These are phyloP conservation scores for Stigmatopora argus DNA, from an alignment of 2,113 vertebrate genomes.

Conservation along the genomic window DNA sequence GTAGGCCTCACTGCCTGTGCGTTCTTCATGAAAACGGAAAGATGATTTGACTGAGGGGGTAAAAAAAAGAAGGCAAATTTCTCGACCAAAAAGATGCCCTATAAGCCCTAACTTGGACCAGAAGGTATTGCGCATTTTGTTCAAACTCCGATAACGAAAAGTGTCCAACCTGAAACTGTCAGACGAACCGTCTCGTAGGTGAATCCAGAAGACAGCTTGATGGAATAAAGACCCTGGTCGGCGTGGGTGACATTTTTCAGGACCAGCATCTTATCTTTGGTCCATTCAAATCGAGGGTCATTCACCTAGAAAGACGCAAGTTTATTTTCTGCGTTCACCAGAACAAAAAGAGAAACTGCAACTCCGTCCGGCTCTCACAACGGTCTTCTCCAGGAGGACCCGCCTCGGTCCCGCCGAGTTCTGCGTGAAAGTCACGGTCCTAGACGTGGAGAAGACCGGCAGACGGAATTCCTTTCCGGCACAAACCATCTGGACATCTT, in stretches of 20 bases:
- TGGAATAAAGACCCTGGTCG: slow-evolving; percentile 78
- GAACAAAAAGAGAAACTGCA: neutral
- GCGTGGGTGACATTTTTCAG: slow-evolving; percentile 56
- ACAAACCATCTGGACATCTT: slow-evolving; percentile 54
- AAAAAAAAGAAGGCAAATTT: too few relatives aligned
- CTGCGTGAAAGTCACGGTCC: slow-evolving; percentile 58
- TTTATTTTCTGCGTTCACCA: neutral
- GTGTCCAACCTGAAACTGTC: slow-evolving; percentile 55
- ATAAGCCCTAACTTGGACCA: too few relatives aligned
- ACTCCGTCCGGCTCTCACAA: slow-evolving; percentile 33
- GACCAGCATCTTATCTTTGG: slow-evolving; percentile 57
- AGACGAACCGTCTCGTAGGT: slow-evolving; percentile 63
- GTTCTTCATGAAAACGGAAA: too few relatives aligned
- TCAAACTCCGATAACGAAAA: neutral
- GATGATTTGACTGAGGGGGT: too few relatives aligned
- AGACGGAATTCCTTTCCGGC: slow-evolving; percentile 59
- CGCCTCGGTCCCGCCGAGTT: slow-evolving; percentile 27
- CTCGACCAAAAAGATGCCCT: too few relatives aligned
- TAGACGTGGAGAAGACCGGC: slow-evolving; percentile 57
- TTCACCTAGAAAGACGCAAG: slow-evolving; percentile 42
- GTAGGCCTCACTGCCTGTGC: too few relatives aligned
- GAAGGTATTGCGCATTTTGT: too few relatives aligned
- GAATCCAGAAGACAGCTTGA: slow-evolving; percentile 60
- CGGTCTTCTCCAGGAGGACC: slow-evolving; percentile 58
- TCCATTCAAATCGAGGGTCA: slow-evolving; percentile 63